Evolutionary conservation across 1,140 invertebrate genomes (phyloP), one percentile per base, ranked within the genome.

Genomic region (Holotrichia oblita): DNA sequence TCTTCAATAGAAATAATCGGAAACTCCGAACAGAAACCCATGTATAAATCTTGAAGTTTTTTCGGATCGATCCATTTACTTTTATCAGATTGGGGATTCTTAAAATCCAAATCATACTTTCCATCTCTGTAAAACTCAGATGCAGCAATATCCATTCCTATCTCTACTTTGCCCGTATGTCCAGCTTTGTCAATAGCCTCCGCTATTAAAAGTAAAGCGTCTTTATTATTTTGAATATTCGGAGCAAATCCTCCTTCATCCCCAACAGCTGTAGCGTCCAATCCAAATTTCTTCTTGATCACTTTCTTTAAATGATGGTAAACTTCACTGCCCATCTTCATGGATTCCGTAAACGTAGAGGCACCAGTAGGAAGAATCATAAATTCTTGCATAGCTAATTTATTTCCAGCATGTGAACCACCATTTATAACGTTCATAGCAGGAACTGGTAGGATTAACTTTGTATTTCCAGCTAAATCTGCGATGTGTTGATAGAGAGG

Each of bases 341-440:
- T 99, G 6, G 98, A 98, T 87, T 99, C 98, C 42, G 93, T 95
- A 89, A 99, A 99, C 77, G 91, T 93, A 12, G 90, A 87, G 20
- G 98, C 98, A 79, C 98, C 97, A 87, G 85, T 86, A 7, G 90
- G 88, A 7, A 85, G 40, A 81, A 86, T 85, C 83, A 86, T 87
- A 76, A 87, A 86, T 82, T 86, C 85, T 88, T 99, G 98, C 97
- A 99, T 99, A 80, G 98, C 98, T 76, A 99, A 89, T 87, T 98
- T 98, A 88, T 99, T 99, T 81, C 98, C 98, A 85, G 98, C 98
- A 87, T 99, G 99, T 76, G 95, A 97, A 41, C 98, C 98, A 82
- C 98, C 98, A 87, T 99, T 99, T 88, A 99, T 99, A 12, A 99
- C 98, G 87, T 99, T 99, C 87, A 99, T 98, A 44, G 98, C 97